phyloP scores from a whole-genome alignment of 37 sponge, comb jelly and placozoan species.

The Cladorhizidae sp. region DNA sequence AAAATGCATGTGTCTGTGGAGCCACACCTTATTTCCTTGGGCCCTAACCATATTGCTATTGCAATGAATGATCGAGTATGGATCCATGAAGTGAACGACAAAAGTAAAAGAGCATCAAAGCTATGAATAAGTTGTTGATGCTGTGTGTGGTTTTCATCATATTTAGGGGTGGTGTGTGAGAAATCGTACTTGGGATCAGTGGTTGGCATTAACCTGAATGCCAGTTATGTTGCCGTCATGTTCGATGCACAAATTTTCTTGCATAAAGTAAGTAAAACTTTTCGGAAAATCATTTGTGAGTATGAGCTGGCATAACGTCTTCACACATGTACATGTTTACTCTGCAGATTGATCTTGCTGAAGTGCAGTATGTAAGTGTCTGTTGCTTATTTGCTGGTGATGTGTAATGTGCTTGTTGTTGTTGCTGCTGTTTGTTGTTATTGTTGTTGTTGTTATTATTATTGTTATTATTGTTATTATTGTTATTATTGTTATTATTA shows the following conservation, averaged over 20 bases:
- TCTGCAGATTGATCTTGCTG: conserved; percentile 30
- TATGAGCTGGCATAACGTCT: not conserved
- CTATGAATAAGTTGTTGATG: not conserved
- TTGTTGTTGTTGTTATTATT: too few species aligned
- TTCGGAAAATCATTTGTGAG: too few species aligned
- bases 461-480: too few species aligned
- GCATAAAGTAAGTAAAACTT: conserved; percentile 70
- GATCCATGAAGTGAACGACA: conserved; percentile 77
- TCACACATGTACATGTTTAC: not conserved
- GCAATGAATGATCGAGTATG: conserved; percentile 95
- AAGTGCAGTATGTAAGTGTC: conserved; percentile 22
- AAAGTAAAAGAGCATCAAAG: conserved; percentile 10
- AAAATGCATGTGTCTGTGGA: conserved; percentile 64
- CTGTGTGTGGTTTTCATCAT: too few species aligned
- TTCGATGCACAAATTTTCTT: conserved; percentile 85
- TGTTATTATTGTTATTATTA: too few species aligned
- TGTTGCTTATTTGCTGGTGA: not conserved
- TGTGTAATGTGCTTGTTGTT: too few species aligned
- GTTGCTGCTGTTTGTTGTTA: too few species aligned
- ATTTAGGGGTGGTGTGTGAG: conserved; percentile 56
- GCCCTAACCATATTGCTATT: conserved; percentile 89
- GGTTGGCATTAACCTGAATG: conserved; percentile 65
- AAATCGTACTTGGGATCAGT: conserved; percentile 83
- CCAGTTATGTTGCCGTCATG: conserved; percentile 85
- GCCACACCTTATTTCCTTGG: conserved; percentile 86